phyloP scores from a whole-genome alignment of 2,888 invertebrate genomes.

The Hipparchia sbordonii region DNA sequence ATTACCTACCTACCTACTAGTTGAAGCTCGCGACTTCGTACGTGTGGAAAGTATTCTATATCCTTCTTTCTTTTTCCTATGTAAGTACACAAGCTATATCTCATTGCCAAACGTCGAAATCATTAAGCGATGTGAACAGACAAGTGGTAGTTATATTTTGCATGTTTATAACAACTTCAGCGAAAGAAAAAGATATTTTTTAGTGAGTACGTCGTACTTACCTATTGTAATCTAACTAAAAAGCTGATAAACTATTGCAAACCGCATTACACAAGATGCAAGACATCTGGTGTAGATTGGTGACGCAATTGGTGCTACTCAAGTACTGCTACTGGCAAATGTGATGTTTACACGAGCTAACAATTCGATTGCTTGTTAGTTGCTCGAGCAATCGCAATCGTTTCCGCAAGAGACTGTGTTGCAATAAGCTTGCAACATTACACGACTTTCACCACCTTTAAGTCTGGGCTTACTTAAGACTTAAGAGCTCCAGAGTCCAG shows the following conservation, averaged over 20 bases:
- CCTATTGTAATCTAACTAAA: conserved; percentile 1
- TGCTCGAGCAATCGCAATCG: conserved; percentile 42
- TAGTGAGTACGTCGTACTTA: too few species aligned
- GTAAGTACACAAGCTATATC: too few species aligned
- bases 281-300: conserved; percentile 28
- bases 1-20: too few species aligned
- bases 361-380: conserved; percentile 40
- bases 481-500: too few species aligned
- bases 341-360: conserved; percentile 34
- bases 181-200: too few species aligned
- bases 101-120: too few species aligned
- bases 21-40: too few species aligned
- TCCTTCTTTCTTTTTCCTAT: too few species aligned
- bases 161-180: too few species aligned
- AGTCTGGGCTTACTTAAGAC: neutral
- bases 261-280: conserved; percentile 30
- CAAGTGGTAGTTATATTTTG: too few species aligned
- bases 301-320: conserved; percentile 27
- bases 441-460: conserved; percentile 35
- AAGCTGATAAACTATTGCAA: conserved; percentile 26
- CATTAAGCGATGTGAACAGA: too few species aligned
- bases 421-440: conserved; percentile 34
- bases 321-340: conserved; percentile 17
- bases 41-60: too few species aligned
- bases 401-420: conserved; percentile 45